These are phyloP conservation scores for Blastobasis adustella DNA, from an alignment of 2,888 invertebrate genomes.

Conservation along the genomic window DNA sequence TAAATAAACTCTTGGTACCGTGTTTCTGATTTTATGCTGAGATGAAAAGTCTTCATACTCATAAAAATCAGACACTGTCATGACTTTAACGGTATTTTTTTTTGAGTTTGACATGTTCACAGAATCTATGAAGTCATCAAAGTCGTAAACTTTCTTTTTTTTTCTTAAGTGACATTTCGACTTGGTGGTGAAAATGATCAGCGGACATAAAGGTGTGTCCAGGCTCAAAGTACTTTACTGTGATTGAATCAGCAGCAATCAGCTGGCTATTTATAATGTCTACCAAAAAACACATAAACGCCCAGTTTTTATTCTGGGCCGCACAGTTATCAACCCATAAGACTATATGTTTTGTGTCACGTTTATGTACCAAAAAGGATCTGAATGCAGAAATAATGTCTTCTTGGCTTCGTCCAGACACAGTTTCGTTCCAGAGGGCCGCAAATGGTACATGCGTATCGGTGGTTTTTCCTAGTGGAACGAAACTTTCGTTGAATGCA, in stretches of 20 bases:
- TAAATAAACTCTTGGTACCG: background rate
- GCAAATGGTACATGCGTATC: conserved; percentile 7
- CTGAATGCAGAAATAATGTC: conserved; percentile 9
- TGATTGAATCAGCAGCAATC: conserved; percentile 3
- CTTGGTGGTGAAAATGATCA: conserved; percentile 5
- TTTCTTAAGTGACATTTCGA: conserved; percentile 1
- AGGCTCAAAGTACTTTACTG: conserved; percentile 7
- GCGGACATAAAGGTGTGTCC: conserved; percentile 8
- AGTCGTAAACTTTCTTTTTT: conserved; percentile 4
- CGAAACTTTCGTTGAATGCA: conserved; percentile 17
- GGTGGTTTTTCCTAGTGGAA: conserved; percentile 8
- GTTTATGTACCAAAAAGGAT: conserved; percentile 7
- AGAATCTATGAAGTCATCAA: conserved; percentile 1
- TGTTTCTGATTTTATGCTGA: background rate
- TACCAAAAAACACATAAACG: conserved; percentile 3
- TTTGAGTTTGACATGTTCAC: background rate
- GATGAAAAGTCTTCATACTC: conserved; percentile 1
- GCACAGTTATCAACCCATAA: conserved; percentile 9
- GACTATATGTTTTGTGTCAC: conserved; percentile 3
- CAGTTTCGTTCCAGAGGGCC: conserved; percentile 10
- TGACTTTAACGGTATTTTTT: background rate
- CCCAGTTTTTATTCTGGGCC: conserved; percentile 10
- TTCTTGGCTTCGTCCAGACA: conserved; percentile 10
- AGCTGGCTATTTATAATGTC: conserved; percentile 5
- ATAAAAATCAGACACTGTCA: conserved; percentile 1